phyloP scores from a whole-genome alignment of 2,888 invertebrate genomes.

The Dichetophora obliterata region DNA sequence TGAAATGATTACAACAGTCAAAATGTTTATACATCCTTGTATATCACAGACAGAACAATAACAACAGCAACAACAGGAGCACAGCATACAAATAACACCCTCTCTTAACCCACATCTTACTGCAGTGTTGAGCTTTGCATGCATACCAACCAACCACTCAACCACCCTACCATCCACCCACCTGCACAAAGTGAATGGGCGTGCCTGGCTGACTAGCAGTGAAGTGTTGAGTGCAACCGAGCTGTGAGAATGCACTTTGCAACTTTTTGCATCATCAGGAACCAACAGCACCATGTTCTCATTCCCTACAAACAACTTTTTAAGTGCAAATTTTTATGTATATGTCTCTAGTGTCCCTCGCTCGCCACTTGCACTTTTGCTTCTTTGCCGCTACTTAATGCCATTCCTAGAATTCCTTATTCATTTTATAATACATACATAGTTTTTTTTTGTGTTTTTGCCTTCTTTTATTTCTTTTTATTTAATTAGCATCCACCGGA shows the following conservation, averaged over 20 bases:
- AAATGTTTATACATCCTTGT: no score
- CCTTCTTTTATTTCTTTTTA: neutral
- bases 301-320: conserved; percentile 9
- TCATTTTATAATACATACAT: no score
- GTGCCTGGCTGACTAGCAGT: neutral
- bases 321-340: neutral
- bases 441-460: neutral
- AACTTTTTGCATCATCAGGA: no score
- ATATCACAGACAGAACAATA: no score
- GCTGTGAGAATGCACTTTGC: neutral
- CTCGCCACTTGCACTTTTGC: neutral
- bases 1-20: no score
- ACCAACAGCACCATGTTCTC: conserved; percentile 18
- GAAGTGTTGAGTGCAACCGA: no score
- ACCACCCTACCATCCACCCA: neutral
- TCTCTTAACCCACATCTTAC: neutral
- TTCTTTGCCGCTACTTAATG: neutral
- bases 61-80: neutral
- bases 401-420: neutral
- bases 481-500: conserved; percentile 31
- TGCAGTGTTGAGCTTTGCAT: neutral
- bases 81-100: neutral
- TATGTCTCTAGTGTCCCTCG: neutral
- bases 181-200: neutral
- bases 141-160: neutral